phyloP scores from a whole-genome alignment of 2,888 invertebrate genomes.

The Dryadula phaetusa region DNA sequence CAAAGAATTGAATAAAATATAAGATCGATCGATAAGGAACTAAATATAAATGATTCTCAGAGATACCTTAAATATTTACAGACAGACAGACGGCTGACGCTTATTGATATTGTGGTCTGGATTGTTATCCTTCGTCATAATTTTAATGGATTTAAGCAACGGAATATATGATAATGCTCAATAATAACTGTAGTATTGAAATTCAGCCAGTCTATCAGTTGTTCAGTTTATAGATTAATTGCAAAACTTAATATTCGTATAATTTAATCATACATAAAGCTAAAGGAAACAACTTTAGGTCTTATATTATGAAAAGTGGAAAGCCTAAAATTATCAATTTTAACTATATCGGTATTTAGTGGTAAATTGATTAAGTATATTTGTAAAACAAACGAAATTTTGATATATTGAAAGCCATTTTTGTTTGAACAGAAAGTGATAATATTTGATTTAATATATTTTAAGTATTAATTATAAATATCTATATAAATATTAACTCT shows the following conservation, averaged over 20 bases:
- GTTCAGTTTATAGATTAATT: neutral
- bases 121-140: constrained; percentile 14
- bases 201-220: neutral
- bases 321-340: too few species aligned
- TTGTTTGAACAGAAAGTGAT: too few species aligned
- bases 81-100: constrained; percentile 37
- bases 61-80: constrained; percentile 42
- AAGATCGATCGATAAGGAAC: constrained; percentile 44
- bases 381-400: too few species aligned
- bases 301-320: too few species aligned
- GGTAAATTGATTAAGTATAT: too few species aligned
- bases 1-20: constrained; percentile 3
- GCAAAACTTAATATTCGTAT: neutral
- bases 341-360: too few species aligned
- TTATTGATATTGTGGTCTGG: constrained; percentile 34
- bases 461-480: too few species aligned
- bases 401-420: too few species aligned
- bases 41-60: constrained; percentile 43
- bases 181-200: neutral
- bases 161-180: neutral
- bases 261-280: too few species aligned
- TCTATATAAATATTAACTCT: neutral
- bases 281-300: too few species aligned
- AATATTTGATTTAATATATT: too few species aligned
- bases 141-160: neutral